A percentile compares a stretch with the other conserved stretches of the same genome.
These are phyloP conservation scores for Diacarnus erythraeanus DNA, from an alignment of 37 sponge, comb jelly and placozoan species.

Conservation along the genomic window DNA sequence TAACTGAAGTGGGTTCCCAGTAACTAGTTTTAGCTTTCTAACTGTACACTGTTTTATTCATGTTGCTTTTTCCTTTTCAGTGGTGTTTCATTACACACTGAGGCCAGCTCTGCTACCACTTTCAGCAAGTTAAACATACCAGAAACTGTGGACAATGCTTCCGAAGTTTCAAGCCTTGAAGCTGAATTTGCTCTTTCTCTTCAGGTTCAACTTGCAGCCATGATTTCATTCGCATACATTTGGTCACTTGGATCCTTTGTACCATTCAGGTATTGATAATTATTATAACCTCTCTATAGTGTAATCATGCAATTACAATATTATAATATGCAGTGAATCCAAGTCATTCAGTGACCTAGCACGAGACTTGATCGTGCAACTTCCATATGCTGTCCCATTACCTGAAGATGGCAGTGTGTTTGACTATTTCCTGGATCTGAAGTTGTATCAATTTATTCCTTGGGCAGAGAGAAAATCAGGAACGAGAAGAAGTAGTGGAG, in stretches of 20 bases:
- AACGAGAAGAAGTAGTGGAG: not conserved
- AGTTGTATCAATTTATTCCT: constrained; percentile 42
- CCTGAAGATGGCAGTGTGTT: constrained; percentile 62
- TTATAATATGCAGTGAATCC: constrained; percentile 21
- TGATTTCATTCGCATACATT: constrained; percentile 48
- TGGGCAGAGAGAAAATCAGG: constrained; percentile 49
- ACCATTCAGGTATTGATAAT: constrained; percentile 35
- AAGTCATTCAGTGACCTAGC: constrained; percentile 49
- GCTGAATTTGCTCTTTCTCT: constrained; percentile 14
- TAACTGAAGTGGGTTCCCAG: too few species aligned
- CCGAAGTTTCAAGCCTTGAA: constrained; percentile 29
- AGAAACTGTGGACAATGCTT: constrained; percentile 21
- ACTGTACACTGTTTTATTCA: not conserved
- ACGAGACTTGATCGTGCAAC: constrained; percentile 38
- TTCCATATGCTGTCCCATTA: constrained; percentile 35
- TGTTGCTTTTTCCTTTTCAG: not conserved
- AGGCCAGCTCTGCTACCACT: not conserved
- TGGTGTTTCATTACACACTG: constrained; percentile 5
- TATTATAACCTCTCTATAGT: not conserved
- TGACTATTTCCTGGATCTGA: constrained; percentile 70
- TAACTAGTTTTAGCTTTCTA: not conserved
- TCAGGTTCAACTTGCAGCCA: constrained; percentile 27
- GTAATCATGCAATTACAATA: not conserved
- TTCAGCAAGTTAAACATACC: not conserved
- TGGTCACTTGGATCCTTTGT: constrained; percentile 68